A percentile compares a stretch with the other conserved stretches of the same genome.
Evolutionary conservation across 1,140 invertebrate species (phyloP).

Genomic region (Thalassaphorura encarpata): DNA sequence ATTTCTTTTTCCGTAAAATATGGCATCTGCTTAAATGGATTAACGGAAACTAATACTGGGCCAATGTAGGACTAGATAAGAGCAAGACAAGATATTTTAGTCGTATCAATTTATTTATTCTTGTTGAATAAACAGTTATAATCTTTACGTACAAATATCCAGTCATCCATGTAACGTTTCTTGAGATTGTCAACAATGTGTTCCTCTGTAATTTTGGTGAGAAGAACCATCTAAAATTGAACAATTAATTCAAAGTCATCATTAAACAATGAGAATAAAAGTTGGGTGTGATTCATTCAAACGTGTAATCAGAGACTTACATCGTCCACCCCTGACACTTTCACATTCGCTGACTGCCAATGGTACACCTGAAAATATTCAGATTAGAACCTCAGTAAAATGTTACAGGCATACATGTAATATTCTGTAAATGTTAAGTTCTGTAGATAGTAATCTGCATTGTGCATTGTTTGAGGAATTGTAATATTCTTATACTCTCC

Average conservation of each 20-base stretch:
- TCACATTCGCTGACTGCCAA: constrained; percentile 67
- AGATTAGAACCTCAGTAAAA: no score
- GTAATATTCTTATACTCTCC: no score
- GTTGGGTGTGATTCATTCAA: no score
- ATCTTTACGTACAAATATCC: constrained; percentile 54
- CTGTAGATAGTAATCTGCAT: no score
- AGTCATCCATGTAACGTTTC: constrained; percentile 62
- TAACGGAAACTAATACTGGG: constrained; percentile 65
- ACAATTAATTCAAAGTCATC: no score
- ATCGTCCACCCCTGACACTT: constrained; percentile 64
- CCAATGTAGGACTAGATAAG: constrained; percentile 63
- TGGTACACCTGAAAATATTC: constrained; percentile 54
- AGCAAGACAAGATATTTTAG: constrained; percentile 32
- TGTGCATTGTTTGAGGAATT: no score
- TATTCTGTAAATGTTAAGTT: no score
- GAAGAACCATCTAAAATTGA: no score
- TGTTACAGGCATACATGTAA: no score
- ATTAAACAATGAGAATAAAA: no score
- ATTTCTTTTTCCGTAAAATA: constrained; percentile 63
- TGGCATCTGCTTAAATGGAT: constrained; percentile 65
- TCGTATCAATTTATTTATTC: not conserved
- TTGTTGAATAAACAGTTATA: no score
- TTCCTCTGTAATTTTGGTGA: constrained; percentile 58
- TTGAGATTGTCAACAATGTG: constrained; percentile 64
- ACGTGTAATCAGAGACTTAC: no score